phyloP scores from a whole-genome alignment of 2,113 vertebrate genomes.

The Oostethus manadensis region DNA sequence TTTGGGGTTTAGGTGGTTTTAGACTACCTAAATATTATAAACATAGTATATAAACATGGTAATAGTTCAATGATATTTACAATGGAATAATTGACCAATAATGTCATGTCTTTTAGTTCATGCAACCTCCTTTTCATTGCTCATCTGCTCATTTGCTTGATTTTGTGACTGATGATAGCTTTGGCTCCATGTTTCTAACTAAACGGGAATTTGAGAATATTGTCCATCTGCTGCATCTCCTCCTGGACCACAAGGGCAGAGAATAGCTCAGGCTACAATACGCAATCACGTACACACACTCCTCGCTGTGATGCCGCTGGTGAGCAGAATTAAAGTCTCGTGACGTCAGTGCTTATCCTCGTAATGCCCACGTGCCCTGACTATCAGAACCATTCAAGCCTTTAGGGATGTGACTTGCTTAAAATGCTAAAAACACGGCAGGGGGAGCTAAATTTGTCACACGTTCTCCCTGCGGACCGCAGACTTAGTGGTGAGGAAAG shows the following conservation, averaged over 20 bases:
- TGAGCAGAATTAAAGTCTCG: conserved; percentile 49
- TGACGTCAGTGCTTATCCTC: conserved; percentile 31
- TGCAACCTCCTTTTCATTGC: not conserved
- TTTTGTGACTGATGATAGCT: conserved; percentile 26
- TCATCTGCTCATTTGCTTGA: conserved; percentile 34
- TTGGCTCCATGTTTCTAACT: conserved; percentile 33
- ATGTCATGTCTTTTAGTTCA: too few relatives aligned
- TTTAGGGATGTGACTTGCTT: not conserved
- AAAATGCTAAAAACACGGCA: not conserved
- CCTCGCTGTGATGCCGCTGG: conserved; percentile 34
- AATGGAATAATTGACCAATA: too few relatives aligned
- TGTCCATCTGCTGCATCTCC: conserved; percentile 72
- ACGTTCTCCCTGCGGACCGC: not conserved
- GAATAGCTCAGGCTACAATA: not conserved
- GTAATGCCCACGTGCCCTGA: conserved; percentile 13
- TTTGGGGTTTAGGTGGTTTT: too few relatives aligned
- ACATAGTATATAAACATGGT: too few relatives aligned
- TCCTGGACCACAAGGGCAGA: conserved; percentile 17
- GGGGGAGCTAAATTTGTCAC: not conserved
- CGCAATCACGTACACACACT: conserved; percentile 11
- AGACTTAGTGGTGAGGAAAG: not conserved
- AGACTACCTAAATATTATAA: too few relatives aligned
- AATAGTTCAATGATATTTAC: too few relatives aligned
- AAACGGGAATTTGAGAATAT: conserved; percentile 55
- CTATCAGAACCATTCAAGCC: not conserved